Conservation (phyloP, 2,797 vertebrate species). For the Danio choprae region DNA sequence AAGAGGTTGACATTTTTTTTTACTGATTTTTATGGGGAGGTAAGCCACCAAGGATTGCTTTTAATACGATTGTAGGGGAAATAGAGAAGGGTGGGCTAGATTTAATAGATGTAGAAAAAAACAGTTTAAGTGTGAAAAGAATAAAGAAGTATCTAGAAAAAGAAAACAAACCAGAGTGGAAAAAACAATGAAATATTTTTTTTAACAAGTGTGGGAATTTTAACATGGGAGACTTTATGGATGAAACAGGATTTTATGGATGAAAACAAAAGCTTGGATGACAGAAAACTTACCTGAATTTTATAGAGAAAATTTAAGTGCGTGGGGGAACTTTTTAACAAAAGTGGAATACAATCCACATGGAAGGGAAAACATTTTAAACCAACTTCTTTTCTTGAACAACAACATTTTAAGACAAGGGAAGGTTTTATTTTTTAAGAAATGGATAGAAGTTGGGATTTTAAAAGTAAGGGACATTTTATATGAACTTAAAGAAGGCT, state of each 20-base stretch:
- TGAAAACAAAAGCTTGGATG: no score
- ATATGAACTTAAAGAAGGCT: conserved; percentile 23
- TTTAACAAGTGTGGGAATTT: conserved; percentile 1
- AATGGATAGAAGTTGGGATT: no score
- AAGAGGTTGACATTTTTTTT: background rate
- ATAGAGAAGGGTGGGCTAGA: no score
- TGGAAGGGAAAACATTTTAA: no score
- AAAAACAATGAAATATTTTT: background rate
- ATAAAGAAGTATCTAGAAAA: no score
- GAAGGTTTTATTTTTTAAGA: background rate
- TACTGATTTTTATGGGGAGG: background rate
- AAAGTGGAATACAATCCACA: no score
- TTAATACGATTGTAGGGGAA: background rate
- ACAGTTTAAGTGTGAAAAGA: background rate
- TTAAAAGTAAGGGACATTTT: no score
- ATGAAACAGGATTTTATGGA: no score
- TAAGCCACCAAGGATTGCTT: no score
- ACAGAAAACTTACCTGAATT: no score
- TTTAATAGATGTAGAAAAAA: background rate
- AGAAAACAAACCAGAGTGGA: background rate
- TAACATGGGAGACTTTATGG: background rate
- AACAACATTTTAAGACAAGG: background rate
- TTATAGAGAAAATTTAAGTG: no score
- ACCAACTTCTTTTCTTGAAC: background rate
- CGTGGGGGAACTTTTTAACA: no score